Conservation (phyloP, 1,140 invertebrate genomes). For the Lineus longissimus region DNA sequence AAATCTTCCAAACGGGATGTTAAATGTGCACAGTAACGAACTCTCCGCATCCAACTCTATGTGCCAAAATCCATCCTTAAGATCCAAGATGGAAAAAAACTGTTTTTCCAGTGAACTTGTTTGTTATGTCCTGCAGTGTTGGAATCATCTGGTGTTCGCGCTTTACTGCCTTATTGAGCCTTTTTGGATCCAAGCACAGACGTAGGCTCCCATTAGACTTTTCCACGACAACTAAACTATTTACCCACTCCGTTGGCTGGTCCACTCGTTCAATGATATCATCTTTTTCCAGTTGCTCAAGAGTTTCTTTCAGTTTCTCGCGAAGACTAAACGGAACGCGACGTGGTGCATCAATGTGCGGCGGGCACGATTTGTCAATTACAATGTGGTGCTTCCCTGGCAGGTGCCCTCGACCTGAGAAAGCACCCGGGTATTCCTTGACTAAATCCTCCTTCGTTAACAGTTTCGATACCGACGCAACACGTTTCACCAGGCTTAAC, state of each 20-base stretch:
- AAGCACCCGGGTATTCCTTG: constrained; percentile 17
- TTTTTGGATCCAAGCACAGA: constrained; percentile 8
- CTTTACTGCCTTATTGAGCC: constrained; percentile 20
- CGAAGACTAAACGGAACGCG: constrained; percentile 37
- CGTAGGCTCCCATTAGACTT: not conserved
- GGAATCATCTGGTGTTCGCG: not conserved
- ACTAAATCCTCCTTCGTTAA: not conserved
- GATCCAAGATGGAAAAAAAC: not conserved
- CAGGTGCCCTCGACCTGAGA: constrained; percentile 22
- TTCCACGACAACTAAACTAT: not conserved
- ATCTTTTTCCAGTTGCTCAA: constrained; percentile 24
- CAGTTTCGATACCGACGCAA: not conserved
- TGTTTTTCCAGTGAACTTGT: not conserved
- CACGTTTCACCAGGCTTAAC: not conserved
- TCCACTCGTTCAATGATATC: constrained; percentile 24
- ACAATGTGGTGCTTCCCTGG: constrained; percentile 28
- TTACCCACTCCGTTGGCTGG: not conserved
- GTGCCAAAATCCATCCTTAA: not conserved
- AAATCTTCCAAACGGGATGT: constrained; percentile 1
- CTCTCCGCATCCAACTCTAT: not conserved
- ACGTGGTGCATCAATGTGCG: constrained; percentile 21
- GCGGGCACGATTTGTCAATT: constrained; percentile 18
- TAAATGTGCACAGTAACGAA: constrained; percentile 10
- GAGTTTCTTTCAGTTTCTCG: constrained; percentile 22
- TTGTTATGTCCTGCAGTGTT: constrained; percentile 15